A percentile compares a stretch with the other conserved stretches of the same genome.
Evolutionary conservation across 2,113 vertebrate genomes (phyloP).

Genomic region (Megaptera novaeangliae): DNA sequence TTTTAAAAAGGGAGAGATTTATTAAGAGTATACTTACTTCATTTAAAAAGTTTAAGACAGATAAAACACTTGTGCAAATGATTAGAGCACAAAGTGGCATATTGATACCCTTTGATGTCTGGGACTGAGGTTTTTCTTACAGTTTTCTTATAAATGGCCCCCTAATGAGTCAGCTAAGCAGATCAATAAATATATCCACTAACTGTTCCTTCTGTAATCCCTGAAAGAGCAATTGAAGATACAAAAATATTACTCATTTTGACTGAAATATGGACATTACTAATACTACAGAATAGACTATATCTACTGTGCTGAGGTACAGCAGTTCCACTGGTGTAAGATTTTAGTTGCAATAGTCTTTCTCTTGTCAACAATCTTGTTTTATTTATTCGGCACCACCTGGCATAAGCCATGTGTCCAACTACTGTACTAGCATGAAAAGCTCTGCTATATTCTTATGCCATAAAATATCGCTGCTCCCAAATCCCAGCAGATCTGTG

Average conservation of each 20-base stretch:
- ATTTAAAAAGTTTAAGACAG: background rate
- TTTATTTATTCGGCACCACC: background rate
- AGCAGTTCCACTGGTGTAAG: background rate
- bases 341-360: background rate
- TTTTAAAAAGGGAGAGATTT: background rate
- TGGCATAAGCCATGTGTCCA: background rate
- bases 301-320: background rate
- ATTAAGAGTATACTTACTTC: background rate
- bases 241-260: background rate
- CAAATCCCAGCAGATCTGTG: background rate
- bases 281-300: background rate
- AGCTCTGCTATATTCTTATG: constrained; percentile 14
- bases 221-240: background rate
- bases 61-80: background rate
- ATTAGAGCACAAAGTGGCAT: background rate
- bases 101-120: background rate
- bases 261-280: background rate
- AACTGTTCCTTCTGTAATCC: background rate
- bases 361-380: background rate
- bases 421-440: background rate
- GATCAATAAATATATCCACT: background rate
- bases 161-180: background rate
- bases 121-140: background rate
- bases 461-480: background rate
- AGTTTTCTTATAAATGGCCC: background rate